A percentile compares a stretch with the other conserved stretches of the same genome.
These are phyloP conservation scores for Pangasius macronema DNA, from an alignment of 2,797 vertebrate genomes.

Conservation along the genomic window DNA sequence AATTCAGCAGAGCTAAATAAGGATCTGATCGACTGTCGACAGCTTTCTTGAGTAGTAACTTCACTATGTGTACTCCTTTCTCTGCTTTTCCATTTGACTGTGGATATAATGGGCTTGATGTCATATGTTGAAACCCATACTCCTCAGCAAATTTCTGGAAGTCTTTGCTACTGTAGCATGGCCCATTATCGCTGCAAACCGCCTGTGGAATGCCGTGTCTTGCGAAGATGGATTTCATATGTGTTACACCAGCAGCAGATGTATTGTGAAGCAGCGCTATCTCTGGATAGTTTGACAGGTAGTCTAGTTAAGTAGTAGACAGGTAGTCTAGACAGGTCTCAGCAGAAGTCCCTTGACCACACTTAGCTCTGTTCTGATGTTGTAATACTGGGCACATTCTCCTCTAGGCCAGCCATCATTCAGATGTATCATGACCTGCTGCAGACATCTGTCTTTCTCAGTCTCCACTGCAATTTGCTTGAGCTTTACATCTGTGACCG, in stretches of 20 bases:
- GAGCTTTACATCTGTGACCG: not conserved
- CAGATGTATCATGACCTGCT: not conserved
- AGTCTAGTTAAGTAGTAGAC: too few species aligned
- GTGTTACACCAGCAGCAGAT: conserved; percentile 15
- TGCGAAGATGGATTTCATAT: conserved; percentile 43
- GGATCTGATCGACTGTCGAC: not conserved
- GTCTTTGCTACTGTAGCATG: conserved; percentile 28
- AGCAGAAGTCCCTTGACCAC: conserved; percentile 23
- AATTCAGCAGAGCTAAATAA: too few species aligned
- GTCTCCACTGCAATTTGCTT: conserved; percentile 9
- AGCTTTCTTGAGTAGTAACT: not conserved
- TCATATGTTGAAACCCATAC: not conserved
- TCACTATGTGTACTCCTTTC: not conserved
- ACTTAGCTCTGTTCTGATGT: conserved; percentile 24
- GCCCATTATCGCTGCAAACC: conserved; percentile 20
- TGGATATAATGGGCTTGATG: not conserved
- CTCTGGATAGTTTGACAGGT: not conserved
- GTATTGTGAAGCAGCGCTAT: too few species aligned
- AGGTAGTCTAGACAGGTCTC: too few species aligned
- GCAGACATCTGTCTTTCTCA: not conserved
- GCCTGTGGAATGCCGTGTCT: conserved; percentile 19
- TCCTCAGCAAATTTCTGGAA: conserved; percentile 12
- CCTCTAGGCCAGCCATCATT: not conserved
- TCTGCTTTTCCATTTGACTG: not conserved
- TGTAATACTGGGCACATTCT: conserved; percentile 15